Evolutionary conservation across 1,140 invertebrate genomes (phyloP).

Genomic region (Tribolium madens): DNA sequence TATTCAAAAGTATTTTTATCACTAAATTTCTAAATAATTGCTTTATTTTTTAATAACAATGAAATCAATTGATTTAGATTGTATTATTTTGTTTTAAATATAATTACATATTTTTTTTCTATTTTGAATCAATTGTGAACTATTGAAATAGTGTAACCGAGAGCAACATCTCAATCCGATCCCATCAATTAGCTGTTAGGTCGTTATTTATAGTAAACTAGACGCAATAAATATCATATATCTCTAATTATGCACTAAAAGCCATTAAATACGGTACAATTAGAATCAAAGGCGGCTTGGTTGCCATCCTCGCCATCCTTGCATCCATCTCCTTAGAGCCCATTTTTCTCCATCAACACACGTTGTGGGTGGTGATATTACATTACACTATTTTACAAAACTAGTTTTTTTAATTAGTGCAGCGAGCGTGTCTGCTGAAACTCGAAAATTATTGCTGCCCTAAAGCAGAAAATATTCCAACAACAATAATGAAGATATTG

Average conservation of each 20-base stretch:
- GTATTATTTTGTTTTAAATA: no score
- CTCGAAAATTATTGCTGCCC: conserved; percentile 42
- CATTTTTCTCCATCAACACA: conserved; percentile 30
- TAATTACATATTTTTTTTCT: background rate
- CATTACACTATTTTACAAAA: conserved; percentile 42
- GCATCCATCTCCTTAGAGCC: conserved; percentile 13
- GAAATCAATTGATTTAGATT: no score
- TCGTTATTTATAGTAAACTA: conserved; percentile 48
- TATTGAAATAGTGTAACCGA: background rate
- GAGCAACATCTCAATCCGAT: conserved; percentile 28
- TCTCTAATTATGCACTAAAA: conserved; percentile 49
- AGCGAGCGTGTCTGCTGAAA: conserved; percentile 29
- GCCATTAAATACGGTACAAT: conserved; percentile 45
- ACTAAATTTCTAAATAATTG: no score
- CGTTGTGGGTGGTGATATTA: conserved; percentile 49
- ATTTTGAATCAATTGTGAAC: background rate
- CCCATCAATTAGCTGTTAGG: conserved; percentile 41
- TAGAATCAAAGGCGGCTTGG: conserved; percentile 44
- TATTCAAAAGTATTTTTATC: no score
- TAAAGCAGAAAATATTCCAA: conserved; percentile 14
- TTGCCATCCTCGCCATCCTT: conserved; percentile 22
- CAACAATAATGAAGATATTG: conserved; percentile 16
- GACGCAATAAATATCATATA: conserved; percentile 48
- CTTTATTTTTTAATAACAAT: no score
- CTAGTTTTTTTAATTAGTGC: conserved; percentile 38